Percentiles rank a stretch among this genome's conserved stretches.
phyloP scores from a whole-genome alignment of 2,888 invertebrate genomes.

The Oscheius sp. region DNA sequence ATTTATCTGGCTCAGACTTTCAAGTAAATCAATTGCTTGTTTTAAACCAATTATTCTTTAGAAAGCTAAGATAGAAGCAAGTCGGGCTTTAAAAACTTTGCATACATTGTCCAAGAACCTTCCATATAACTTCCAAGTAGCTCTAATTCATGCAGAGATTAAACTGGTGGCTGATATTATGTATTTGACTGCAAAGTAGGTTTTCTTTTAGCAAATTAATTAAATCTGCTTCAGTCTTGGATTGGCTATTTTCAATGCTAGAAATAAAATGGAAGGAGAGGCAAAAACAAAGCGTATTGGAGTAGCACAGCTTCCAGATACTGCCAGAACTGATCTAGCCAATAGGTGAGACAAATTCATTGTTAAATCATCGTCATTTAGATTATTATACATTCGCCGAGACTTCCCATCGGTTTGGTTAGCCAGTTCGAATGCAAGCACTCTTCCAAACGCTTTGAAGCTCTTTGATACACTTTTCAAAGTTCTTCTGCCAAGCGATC shows the following conservation, averaged over 20 bases:
- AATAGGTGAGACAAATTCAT: slow-evolving; percentile 77
- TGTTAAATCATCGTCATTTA: slow-evolving; percentile 34
- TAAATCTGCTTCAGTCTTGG: background rate
- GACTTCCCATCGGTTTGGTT: slow-evolving; percentile 68
- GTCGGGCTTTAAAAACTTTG: slow-evolving; percentile 44
- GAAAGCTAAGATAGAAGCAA: slow-evolving; percentile 40
- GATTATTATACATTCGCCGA: slow-evolving; percentile 61
- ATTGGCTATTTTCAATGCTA: slow-evolving; percentile 10
- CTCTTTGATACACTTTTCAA: slow-evolving; percentile 68
- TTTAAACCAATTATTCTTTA: slow-evolving; percentile 40
- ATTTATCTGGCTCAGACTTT: slow-evolving; percentile 75
- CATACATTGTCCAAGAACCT: slow-evolving; percentile 48
- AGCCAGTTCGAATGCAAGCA: slow-evolving; percentile 61
- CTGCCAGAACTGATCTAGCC: slow-evolving; percentile 78
- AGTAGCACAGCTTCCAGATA: slow-evolving; percentile 77
- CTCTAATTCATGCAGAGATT: slow-evolving; percentile 73
- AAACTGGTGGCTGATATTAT: slow-evolving; percentile 77
- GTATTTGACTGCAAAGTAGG: slow-evolving; percentile 74
- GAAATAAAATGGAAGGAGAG: slow-evolving; percentile 11
- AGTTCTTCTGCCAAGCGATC: slow-evolving; percentile 61
- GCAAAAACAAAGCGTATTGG: slow-evolving; percentile 73
- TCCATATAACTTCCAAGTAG: slow-evolving; percentile 65
- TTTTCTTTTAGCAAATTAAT: background rate
- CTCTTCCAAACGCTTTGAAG: slow-evolving; percentile 66
- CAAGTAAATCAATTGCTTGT: slow-evolving; percentile 71